Conservation (phyloP, 2,113 vertebrate species). For the Ceyx cyanopectus region DNA sequence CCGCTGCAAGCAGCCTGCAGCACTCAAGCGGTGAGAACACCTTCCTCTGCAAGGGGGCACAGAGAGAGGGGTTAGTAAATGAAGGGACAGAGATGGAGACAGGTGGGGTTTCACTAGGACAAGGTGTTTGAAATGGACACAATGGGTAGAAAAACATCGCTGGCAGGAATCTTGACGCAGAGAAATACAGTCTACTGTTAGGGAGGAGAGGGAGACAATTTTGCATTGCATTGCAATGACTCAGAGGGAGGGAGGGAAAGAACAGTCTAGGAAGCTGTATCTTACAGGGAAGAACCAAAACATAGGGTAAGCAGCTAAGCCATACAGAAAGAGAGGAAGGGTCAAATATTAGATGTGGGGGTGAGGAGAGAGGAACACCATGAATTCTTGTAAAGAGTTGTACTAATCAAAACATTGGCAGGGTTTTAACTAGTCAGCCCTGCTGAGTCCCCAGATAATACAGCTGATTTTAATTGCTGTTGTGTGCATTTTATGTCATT, state of each 20-base stretch:
- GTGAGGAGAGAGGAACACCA: constrained; percentile 30
- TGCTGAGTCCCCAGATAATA: constrained; percentile 28
- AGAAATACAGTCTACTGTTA: fast-evolving
- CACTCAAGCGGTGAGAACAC: neutral
- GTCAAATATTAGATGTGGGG: constrained; percentile 7
- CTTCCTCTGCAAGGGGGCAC: neutral
- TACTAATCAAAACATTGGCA: constrained; percentile 52
- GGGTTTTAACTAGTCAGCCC: constrained; percentile 56
- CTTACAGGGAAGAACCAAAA: neutral
- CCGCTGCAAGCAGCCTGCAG: neutral
- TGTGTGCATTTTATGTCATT: constrained; percentile 8
- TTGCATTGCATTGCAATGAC: neutral
- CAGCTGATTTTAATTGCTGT: constrained; percentile 61
- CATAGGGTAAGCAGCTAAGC: neutral
- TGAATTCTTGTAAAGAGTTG: constrained; percentile 39
- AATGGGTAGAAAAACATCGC: neutral
- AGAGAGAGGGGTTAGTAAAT: fast-evolving
- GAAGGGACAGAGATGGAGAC: neutral
- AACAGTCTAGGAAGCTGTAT: neutral
- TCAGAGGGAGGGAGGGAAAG: neutral
- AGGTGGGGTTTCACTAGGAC: neutral
- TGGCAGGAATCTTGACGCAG: neutral
- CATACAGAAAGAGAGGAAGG: neutral
- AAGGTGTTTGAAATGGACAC: neutral
- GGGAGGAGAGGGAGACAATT: neutral